Base-by-base conservation (phyloP, 2,888 invertebrate genomes). In the Eucera pruinosa region DNA sequence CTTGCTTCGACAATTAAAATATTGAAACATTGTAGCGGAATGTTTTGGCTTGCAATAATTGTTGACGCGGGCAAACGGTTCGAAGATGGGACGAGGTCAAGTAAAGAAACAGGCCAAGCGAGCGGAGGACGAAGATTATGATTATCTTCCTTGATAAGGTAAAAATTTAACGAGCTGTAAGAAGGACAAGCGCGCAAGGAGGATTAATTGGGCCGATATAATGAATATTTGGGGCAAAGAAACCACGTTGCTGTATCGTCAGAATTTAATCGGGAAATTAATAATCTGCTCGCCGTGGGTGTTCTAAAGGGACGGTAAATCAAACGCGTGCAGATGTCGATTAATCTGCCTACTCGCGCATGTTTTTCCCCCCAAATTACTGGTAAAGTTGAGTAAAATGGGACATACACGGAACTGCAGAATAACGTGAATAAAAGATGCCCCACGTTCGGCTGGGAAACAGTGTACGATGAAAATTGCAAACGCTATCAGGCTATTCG, bases 141-240 rank as follows among this genome's bases (percentile, higher is more conserved):
- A 68, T n/a, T n/a, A n/a, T 72, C 67, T 66, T 52, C 43, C 30
- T 13, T 58, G 65, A 30, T 55, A 30, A 33, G 39, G 48, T 68
- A 64, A 45, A 76, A 71, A 77, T 76, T 76, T 77, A 80, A 83
- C 50, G 54, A 45, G 57, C 55, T 58, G 47, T 60, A 43, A 64
- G 47, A 61, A 9, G 47, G 65, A 66, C 57, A 55, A 67, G 64
- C 60, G 36, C 57, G 61, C 30, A 57, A 65, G 20, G 27, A 45
- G 54, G 80, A 80, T 77, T 74, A 74, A 84, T 66, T 43, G 62
- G 54, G 27, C 41, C 67, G 50, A 23, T 33, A 54, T 82, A 82
- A 83, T 82, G 74, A 74, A 82, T 80, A 82, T 84, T 77, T 47
- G 36, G 30, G 45, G 54, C 65, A 68, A 67, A 47, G 36, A 60